A percentile compares a stretch with the other conserved stretches of the same genome.
Conservation (phyloP, 2,113 vertebrate species). For the Climacteris rufus region DNA sequence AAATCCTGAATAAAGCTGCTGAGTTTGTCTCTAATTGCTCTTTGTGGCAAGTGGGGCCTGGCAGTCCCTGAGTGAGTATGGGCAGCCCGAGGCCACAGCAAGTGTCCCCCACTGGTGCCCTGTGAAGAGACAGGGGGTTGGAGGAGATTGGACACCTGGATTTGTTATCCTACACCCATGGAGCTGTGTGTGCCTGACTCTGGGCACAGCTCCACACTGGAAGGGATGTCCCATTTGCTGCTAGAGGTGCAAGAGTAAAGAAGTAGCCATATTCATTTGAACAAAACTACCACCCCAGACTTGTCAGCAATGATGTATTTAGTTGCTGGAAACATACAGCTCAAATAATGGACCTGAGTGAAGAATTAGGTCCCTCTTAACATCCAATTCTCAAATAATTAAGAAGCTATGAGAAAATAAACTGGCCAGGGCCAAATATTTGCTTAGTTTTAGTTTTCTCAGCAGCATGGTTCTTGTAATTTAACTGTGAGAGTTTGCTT, state of each 20-base stretch:
- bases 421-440: background rate
- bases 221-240: background rate
- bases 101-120: fast-evolving
- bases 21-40: background rate
- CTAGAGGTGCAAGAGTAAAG: background rate
- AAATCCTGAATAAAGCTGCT: background rate
- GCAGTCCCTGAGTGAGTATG: background rate
- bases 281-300: background rate
- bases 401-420: background rate
- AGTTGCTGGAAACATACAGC: background rate
- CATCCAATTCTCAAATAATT: background rate
- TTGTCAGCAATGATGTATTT: background rate
- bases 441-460: background rate
- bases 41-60: background rate
- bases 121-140: background rate
- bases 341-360: background rate
- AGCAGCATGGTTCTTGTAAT: fast-evolving
- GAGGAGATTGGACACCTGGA: background rate
- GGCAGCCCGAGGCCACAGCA: background rate
- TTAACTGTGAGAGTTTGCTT: background rate
- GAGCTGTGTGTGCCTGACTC: background rate
- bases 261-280: background rate
- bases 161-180: background rate
- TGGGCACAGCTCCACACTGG: background rate
- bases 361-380: background rate